Percentiles rank a stretch among this genome's conserved stretches.
Conservation (phyloP, 2,888 invertebrate species). For the Nematopogon swammerdamellus region DNA sequence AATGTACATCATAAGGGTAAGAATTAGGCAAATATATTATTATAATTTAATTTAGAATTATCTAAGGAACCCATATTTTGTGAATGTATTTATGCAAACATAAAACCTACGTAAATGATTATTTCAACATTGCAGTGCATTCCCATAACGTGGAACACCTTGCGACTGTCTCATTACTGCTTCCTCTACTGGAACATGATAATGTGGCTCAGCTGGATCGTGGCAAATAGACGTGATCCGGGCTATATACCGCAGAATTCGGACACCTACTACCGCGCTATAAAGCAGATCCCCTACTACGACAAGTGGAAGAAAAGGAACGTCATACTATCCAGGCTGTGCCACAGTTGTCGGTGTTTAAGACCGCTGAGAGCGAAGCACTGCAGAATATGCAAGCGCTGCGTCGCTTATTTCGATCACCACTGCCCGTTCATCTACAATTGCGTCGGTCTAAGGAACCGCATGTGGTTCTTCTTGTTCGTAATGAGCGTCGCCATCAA, state of each 20-base stretch:
- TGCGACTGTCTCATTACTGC: conserved; percentile 82
- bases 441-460: conserved; percentile 87
- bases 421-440: conserved; percentile 96
- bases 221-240: conserved; percentile 85
- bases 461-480: conserved; percentile 92
- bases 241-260: conserved; percentile 88
- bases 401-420: conserved; percentile 88
- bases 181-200: conserved; percentile 88
- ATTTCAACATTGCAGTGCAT: conserved; percentile 79
- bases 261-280: conserved; percentile 85
- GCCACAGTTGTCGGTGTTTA: conserved; percentile 88
- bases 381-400: conserved; percentile 87
- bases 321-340: conserved; percentile 74
- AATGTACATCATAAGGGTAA: conserved; percentile 84
- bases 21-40: too few relatives aligned
- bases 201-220: conserved; percentile 92
- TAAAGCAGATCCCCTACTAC: conserved; percentile 88
- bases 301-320: conserved; percentile 91
- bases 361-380: conserved; percentile 88
- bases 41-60: too few relatives aligned
- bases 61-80: too few relatives aligned
- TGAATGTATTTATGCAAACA: too few relatives aligned
- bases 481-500: conserved; percentile 85
- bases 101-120: too few relatives aligned
- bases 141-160: conserved; percentile 85